These are phyloP conservation scores for Trissolcus basalis DNA, from an alignment of 1,140 invertebrate species.

Conservation along the genomic window DNA sequence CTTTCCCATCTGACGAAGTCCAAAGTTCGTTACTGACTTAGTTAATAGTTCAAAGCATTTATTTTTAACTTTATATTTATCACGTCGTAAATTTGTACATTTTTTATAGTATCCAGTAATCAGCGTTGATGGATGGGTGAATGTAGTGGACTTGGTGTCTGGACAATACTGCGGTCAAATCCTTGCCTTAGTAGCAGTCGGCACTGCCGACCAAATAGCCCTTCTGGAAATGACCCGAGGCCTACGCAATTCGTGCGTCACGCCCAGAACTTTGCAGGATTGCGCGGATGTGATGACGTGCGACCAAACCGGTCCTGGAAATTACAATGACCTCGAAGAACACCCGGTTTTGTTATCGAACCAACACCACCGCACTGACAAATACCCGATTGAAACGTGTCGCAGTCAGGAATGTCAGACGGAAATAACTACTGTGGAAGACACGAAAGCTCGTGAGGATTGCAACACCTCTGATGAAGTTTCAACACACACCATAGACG, in stretches of 20 bases:
- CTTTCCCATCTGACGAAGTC: conserved; percentile 75
- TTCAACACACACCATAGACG: conserved; percentile 29
- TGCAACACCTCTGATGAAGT: conserved; percentile 27
- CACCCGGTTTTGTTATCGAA: conserved; percentile 1
- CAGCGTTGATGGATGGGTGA: conserved; percentile 79
- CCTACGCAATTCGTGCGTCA: conserved; percentile 67
- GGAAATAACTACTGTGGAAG: conserved; percentile 64
- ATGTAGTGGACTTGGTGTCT: conserved; percentile 73
- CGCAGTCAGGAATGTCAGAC: conserved; percentile 69
- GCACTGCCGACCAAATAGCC: conserved; percentile 79
- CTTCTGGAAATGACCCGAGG: conserved; percentile 77
- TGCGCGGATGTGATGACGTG: conserved; percentile 19
- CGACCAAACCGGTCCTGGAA: conserved; percentile 16
- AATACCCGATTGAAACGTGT: conserved; percentile 20
- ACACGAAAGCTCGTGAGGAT: conserved; percentile 44
- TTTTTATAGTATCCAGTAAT: conserved; percentile 77
- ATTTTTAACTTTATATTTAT: background rate
- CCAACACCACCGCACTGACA: conserved; percentile 15
- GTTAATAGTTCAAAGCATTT: no score
- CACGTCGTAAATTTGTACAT: conserved; percentile 7
- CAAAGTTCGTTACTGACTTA: conserved; percentile 56
- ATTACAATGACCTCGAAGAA: conserved; percentile 21
- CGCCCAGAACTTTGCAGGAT: conserved; percentile 48
- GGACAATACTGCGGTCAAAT: conserved; percentile 75
- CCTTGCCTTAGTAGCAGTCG: conserved; percentile 78